phyloP scores from a whole-genome alignment of 2,797 vertebrate species.

The Ambastaia sidthimunki region DNA sequence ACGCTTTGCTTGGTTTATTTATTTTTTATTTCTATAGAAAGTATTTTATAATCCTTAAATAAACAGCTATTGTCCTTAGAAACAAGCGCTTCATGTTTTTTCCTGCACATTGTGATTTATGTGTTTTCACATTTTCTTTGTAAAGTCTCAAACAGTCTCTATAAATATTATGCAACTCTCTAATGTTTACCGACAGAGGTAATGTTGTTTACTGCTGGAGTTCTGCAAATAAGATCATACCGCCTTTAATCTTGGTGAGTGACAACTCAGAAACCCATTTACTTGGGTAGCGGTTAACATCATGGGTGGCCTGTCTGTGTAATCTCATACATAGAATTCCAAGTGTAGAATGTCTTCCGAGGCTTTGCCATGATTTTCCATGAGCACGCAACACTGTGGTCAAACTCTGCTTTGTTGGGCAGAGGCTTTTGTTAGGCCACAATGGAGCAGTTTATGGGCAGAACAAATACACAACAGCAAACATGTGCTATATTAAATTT shows the following conservation, averaged over 20 bases:
- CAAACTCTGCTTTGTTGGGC: constrained; percentile 39
- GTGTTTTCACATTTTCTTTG: constrained; percentile 2
- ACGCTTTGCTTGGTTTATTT: neutral
- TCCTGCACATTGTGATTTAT: neutral
- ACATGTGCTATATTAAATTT: neutral
- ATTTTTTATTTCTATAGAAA: neutral
- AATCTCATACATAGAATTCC: constrained; percentile 38
- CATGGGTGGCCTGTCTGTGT: constrained; percentile 56
- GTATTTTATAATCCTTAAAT: neutral
- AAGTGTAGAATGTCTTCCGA: constrained; percentile 6
- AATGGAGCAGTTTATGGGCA: constrained; percentile 3
- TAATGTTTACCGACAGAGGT: constrained; percentile 37
- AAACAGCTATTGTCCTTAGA: neutral
- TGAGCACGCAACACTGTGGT: constrained; percentile 17
- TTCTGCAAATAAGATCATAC: constrained; percentile 8
- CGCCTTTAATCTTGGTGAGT: constrained; percentile 57
- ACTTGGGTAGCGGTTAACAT: constrained; percentile 37
- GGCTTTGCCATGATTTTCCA: constrained; percentile 35
- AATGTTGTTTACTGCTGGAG: constrained; percentile 37
- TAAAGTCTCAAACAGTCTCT: constrained; percentile 14
- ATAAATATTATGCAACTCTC: constrained; percentile 36
- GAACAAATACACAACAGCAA: constrained; percentile 7
- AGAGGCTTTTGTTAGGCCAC: constrained; percentile 5
- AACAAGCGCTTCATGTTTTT: neutral
- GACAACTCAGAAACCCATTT: constrained; percentile 51